Evolutionary conservation across 2,888 invertebrate genomes (phyloP).

Genomic region (Papilio elwesi): DNA sequence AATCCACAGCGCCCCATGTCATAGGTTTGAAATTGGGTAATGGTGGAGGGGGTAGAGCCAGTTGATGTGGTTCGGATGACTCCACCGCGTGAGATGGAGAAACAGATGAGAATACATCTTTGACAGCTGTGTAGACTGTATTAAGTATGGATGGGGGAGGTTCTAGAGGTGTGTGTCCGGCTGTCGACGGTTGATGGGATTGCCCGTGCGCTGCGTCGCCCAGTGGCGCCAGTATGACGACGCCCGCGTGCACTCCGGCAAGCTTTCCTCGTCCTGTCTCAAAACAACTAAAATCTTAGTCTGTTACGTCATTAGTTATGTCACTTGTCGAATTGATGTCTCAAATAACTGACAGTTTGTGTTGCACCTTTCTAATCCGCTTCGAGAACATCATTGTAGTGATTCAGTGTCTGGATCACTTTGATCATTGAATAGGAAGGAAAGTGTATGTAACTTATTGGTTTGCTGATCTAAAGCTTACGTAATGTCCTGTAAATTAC

Average conservation of each 20-base stretch:
- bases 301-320: constrained; percentile 41
- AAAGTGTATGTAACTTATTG: constrained; percentile 8
- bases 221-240: constrained; percentile 76
- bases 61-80: constrained; percentile 54
- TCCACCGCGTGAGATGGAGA: constrained; percentile 48
- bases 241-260: constrained; percentile 77
- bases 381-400: constrained; percentile 25
- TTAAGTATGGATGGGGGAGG: constrained; percentile 72
- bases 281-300: constrained; percentile 60
- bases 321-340: constrained; percentile 38
- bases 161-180: constrained; percentile 68
- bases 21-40: constrained; percentile 67
- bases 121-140: constrained; percentile 73
- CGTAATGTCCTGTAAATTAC: background rate
- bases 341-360: constrained; percentile 18
- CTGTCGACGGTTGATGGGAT: constrained; percentile 57
- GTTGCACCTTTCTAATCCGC: constrained; percentile 45
- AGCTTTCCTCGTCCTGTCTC: constrained; percentile 80
- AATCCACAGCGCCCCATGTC: constrained; percentile 74
- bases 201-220: constrained; percentile 61
- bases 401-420: constrained; percentile 18
- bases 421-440: constrained; percentile 15
- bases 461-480: background rate
- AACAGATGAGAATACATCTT: constrained; percentile 64
- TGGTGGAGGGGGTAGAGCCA: constrained; percentile 67